phyloP scores from a whole-genome alignment of 2,797 vertebrate species.

The Thripadectes ignobilis region DNA sequence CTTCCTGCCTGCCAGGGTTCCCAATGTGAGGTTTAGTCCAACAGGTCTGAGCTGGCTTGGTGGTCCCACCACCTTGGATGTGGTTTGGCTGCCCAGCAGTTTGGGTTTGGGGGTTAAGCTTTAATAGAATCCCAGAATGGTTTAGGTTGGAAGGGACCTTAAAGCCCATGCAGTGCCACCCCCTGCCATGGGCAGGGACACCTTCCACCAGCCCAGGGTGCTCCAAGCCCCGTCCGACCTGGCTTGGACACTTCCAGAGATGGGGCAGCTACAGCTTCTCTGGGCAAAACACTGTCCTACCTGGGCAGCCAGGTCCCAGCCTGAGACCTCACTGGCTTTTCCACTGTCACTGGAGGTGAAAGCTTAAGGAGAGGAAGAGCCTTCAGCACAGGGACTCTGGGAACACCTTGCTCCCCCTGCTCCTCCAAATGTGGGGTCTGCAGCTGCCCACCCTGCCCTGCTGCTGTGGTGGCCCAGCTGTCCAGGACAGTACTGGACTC shows the following conservation, averaged over 20 bases:
- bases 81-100: not conserved
- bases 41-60: not conserved
- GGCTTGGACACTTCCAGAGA: not conserved
- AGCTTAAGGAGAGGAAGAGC: not conserved
- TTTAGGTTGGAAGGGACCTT: not conserved
- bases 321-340: not conserved
- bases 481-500: not conserved
- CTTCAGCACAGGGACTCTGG: not conserved
- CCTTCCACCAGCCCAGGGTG: accelerated
- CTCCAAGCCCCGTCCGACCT: accelerated
- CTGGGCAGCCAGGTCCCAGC: not conserved
- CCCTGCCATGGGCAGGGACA: not conserved
- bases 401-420: not conserved
- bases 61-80: accelerated
- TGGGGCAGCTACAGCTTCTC: not conserved
- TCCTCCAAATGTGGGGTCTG: not conserved
- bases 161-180: not conserved
- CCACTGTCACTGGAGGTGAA: not conserved
- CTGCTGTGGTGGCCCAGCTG: not conserved
- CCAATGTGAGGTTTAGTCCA: accelerated
- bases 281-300: not conserved
- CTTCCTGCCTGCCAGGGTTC: not conserved
- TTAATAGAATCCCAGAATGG: not conserved
- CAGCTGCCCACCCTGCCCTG: not conserved
- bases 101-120: not conserved